Base-by-base conservation (phyloP, 2,797 vertebrate species). In the Esox masquinongy region DNA sequence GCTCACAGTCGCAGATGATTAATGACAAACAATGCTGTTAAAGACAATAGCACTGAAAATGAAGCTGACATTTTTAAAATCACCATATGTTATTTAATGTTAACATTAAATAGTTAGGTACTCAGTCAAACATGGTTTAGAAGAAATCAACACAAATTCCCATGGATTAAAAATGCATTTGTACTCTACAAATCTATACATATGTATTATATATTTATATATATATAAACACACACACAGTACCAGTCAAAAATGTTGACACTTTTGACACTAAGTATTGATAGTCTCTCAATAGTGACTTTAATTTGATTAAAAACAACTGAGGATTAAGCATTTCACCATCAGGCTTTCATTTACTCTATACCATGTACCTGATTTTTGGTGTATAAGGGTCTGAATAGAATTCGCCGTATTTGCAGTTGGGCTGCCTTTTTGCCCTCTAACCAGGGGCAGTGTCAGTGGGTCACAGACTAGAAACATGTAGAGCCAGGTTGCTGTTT, bases 1-100 rank as follows among this genome's bases (percentile, higher is more conserved):
- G 72, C 86, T 91, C 88, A 84, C 89, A 91, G 90, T 39, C 88
- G 83, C 90, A 91, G 90, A 90, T 83, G 90, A 92, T 75, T 82
- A 89, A 88, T 90, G 91, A 92, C 85, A 90, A 90, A 86, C 79
- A 68, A 50, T 0, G 82, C 76, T 83, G 73, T 77, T 22, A 29
- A 68, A 87, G 79, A 80, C 29, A 1, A 68, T 63, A 81, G 83
- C 79, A 74, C 61, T 50, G 75, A 73, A 77, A 15, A 36, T 16
- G 79, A 6, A 3, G 15, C 26, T 16, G 24, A 64, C 1, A 29
- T 22, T 64, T 2, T 64, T 14, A 64, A 64, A 64, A 11, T 29
- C 26, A 11, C 24, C 61, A 29, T 4, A 14, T 64, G 9, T 53
- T 53, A 53, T 53, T n/a, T 1, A 53, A 19, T 53, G 51, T 53